Percentiles rank a stretch among this genome's conserved stretches.
Conservation (phyloP, 1,140 invertebrate genomes). For the Drosophila prosaltans region DNA sequence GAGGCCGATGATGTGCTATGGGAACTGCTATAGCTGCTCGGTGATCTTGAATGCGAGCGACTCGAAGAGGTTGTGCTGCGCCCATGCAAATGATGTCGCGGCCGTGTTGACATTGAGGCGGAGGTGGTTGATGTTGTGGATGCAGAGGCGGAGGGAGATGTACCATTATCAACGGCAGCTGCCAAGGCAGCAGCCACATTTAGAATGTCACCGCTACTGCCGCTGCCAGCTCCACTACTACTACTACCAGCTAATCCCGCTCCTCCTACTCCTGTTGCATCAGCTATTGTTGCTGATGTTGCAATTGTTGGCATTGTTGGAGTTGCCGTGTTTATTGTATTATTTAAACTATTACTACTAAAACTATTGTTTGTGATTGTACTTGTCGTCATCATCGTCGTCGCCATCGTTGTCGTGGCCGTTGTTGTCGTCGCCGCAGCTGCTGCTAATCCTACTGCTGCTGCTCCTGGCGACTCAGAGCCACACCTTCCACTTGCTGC, state of each 20-base stretch:
- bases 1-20: slow-evolving; percentile 79
- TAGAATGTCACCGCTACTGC: slow-evolving; percentile 65
- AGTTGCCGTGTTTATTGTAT: slow-evolving; percentile 77
- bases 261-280: slow-evolving; percentile 5
- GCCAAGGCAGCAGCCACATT: slow-evolving; percentile 83
- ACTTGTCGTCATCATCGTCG: slow-evolving; percentile 77
- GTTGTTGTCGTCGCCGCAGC: too few relatives aligned
- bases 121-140: slow-evolving; percentile 27
- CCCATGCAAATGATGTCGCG: slow-evolving; percentile 70
- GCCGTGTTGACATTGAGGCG: slow-evolving; percentile 13
- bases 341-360: slow-evolving; percentile 82
- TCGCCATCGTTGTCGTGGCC: background rate
- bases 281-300: slow-evolving; percentile 19
- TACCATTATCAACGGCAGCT: slow-evolving; percentile 79
- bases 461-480: slow-evolving; percentile 70
- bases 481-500: slow-evolving; percentile 57
- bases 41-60: slow-evolving; percentile 84
- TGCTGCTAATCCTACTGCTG: slow-evolving; percentile 4
- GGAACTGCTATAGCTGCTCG: slow-evolving; percentile 83
- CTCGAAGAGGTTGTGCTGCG: slow-evolving; percentile 84
- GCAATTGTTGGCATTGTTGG: slow-evolving; percentile 73
- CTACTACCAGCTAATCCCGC: too few relatives aligned
- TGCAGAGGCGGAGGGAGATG: slow-evolving; percentile 31
- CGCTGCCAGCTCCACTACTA: background rate
- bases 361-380: slow-evolving; percentile 83